Percentiles rank a stretch among this genome's conserved stretches.
These are phyloP conservation scores for Phocides pigmalion DNA, from an alignment of 1,140 invertebrate genomes.

Conservation along the genomic window DNA sequence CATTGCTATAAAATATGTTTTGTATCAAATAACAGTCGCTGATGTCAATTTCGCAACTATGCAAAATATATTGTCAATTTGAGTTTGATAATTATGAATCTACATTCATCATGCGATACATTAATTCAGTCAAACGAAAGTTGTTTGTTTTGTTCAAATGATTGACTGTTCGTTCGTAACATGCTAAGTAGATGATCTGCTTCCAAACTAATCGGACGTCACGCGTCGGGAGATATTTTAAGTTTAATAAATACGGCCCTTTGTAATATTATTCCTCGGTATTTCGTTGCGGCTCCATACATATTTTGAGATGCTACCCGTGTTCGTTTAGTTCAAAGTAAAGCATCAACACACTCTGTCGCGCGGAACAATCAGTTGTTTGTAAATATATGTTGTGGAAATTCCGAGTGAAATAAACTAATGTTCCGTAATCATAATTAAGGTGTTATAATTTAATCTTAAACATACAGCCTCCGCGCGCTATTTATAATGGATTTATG, in stretches of 20 bases:
- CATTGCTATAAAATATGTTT: no score
- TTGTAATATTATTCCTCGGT: neutral
- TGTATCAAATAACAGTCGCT: conserved; percentile 6
- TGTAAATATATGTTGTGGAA: conserved; percentile 63
- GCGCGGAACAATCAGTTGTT: conserved; percentile 50
- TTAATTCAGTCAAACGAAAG: neutral
- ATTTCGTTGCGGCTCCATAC: neutral
- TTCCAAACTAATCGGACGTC: conserved; percentile 4
- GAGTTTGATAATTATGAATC: no score
- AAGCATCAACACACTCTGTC: conserved; percentile 20
- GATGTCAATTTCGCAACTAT: neutral
- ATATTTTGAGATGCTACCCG: conserved; percentile 6
- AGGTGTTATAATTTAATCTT: conserved; percentile 57
- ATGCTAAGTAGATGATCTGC: conserved; percentile 4
- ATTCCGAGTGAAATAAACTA: conserved; percentile 56
- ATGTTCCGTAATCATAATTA: conserved; percentile 52
- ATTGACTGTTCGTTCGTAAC: neutral
- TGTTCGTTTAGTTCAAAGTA: conserved; percentile 28
- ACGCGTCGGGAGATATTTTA: neutral
- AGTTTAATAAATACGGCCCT: neutral
- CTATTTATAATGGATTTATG: conserved; percentile 54
- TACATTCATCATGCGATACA: no score
- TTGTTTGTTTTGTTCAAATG: neutral
- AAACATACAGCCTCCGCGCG: conserved; percentile 49
- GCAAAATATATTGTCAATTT: neutral